Percentiles rank a stretch among this genome's conserved stretches.
These are phyloP conservation scores for Aphodius granarius DNA, from an alignment of 2,888 invertebrate species.

Conservation along the genomic window DNA sequence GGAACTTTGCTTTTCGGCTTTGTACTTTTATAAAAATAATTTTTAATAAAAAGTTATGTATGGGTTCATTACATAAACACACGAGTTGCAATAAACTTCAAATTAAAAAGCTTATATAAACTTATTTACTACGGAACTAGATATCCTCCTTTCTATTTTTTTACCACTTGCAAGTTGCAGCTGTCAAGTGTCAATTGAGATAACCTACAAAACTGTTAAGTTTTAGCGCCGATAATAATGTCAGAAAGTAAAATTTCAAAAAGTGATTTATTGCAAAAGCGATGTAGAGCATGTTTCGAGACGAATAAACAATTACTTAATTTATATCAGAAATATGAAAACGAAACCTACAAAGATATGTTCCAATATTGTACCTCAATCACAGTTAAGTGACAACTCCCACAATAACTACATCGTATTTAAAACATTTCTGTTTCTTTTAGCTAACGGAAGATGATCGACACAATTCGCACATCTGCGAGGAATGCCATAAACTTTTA, in stretches of 20 bases:
- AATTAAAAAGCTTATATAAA: too few species aligned
- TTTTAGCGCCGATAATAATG: neutral
- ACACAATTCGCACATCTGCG: conserved; percentile 40
- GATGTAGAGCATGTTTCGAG: conserved; percentile 39
- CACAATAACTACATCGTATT: too few species aligned
- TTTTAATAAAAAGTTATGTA: too few species aligned
- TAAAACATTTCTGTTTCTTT: conserved; percentile 4
- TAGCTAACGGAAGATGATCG: conserved; percentile 38
- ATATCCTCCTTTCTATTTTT: too few species aligned
- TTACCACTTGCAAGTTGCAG: neutral
- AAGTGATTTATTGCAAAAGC: conserved; percentile 16
- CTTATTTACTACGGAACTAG: too few species aligned
- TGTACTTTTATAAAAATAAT: too few species aligned
- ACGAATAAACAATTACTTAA: conserved; percentile 24
- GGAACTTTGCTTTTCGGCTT: too few species aligned
- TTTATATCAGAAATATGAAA: conserved; percentile 31
- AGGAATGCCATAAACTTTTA: conserved; percentile 38
- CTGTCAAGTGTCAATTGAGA: neutral
- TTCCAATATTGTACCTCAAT: conserved; percentile 38
- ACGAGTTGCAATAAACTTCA: too few species aligned
- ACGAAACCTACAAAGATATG: conserved; percentile 34
- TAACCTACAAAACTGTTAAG: neutral
- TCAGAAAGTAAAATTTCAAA: neutral
- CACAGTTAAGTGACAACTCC: conserved; percentile 29
- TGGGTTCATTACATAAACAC: too few species aligned